These are phyloP conservation scores for Paratrypauchen microcephalus DNA, from an alignment of 2,797 vertebrate genomes.

Conservation along the genomic window DNA sequence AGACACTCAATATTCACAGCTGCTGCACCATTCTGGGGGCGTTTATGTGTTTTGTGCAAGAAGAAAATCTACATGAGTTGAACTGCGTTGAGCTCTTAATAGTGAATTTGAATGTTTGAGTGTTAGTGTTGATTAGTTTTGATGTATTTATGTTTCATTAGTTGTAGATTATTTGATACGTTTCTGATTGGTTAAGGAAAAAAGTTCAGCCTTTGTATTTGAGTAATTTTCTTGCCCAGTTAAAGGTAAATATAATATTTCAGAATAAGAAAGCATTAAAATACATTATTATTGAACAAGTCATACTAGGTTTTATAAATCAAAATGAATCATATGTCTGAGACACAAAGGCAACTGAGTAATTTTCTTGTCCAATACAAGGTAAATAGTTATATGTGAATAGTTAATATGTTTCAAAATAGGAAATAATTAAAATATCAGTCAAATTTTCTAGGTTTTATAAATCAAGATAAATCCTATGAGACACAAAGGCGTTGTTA, in stretches of 20 bases:
- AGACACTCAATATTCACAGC: conserved; percentile 22
- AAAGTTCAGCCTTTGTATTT: not conserved
- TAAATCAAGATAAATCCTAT: not conserved
- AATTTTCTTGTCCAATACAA: no score
- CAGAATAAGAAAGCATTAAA: not conserved
- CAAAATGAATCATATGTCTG: not conserved
- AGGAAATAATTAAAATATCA: no score
- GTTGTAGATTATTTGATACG: no score
- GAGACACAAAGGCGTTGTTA: no score
- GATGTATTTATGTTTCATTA: not conserved
- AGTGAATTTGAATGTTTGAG: not conserved
- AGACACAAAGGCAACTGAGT: no score
- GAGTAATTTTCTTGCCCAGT: not conserved
- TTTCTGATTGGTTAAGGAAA: not conserved
- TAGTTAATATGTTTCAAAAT: no score
- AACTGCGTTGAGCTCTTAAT: not conserved
- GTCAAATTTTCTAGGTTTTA: not conserved
- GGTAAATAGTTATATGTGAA: no score
- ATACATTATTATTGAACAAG: not conserved
- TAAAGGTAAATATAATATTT: not conserved
- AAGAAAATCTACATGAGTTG: not conserved
- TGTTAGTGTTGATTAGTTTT: not conserved
- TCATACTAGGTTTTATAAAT: not conserved
- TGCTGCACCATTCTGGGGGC: conserved; percentile 7
- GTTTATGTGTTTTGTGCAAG: conserved; percentile 1